These are phyloP conservation scores for Lacanobia wlatinum DNA, from an alignment of 2,888 invertebrate genomes.

Conservation along the genomic window DNA sequence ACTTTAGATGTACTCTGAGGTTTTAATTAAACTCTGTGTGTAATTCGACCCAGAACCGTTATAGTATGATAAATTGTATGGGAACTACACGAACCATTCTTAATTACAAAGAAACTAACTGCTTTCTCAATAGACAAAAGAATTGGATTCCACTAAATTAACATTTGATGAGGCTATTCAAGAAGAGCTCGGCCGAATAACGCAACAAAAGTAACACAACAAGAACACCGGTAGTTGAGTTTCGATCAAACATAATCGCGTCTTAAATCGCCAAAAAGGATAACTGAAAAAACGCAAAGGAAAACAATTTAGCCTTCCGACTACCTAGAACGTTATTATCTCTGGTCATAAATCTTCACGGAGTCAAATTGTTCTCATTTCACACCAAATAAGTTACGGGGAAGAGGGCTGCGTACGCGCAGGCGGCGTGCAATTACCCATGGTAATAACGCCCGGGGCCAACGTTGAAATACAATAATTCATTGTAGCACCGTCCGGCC, in stretches of 20 bases:
- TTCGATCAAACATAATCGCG: conserved; percentile 21
- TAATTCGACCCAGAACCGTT: conserved; percentile 53
- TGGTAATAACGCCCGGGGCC: conserved; percentile 74
- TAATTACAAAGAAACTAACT: conserved; percentile 52
- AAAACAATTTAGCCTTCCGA: conserved; percentile 66
- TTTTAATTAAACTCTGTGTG: conserved; percentile 59
- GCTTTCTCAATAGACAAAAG: conserved; percentile 53
- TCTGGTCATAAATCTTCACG: conserved; percentile 81
- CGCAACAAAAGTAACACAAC: conserved; percentile 1
- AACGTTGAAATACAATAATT: conserved; percentile 64
- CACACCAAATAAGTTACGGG: conserved; percentile 87
- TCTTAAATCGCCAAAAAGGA: conserved; percentile 31
- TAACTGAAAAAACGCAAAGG: conserved; percentile 30
- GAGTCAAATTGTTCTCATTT: conserved; percentile 87
- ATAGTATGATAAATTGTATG: conserved; percentile 60
- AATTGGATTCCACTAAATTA: conserved; percentile 52
- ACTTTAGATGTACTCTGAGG: conserved; percentile 41
- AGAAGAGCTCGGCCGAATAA: neutral
- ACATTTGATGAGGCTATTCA: conserved; percentile 34
- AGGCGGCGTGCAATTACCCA: conserved; percentile 78
- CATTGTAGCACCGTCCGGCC: conserved; percentile 63
- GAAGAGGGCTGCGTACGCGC: conserved; percentile 68
- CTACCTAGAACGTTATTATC: conserved; percentile 79
- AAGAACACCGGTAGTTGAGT: conserved; percentile 35
- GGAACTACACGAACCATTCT: conserved; percentile 46